Conservation (phyloP, 2,888 invertebrate species). For the Bursaphelenchus okinawaensis region DNA sequence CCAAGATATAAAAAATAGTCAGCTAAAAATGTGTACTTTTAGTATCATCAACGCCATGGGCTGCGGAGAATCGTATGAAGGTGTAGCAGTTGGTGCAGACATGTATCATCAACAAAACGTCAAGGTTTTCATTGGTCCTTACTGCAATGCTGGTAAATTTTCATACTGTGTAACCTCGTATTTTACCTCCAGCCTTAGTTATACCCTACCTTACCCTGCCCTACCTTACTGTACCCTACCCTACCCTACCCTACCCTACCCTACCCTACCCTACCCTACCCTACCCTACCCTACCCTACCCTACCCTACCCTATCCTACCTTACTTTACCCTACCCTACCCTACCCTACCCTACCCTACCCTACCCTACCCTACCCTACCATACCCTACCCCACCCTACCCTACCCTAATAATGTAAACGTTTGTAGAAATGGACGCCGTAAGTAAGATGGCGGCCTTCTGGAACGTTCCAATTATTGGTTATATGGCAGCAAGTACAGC, state of each 20-base stretch:
- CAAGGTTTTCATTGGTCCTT: conserved; percentile 49
- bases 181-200: background rate
- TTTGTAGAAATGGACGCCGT: conserved; percentile 46
- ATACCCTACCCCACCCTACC: too few relatives aligned
- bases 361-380: background rate
- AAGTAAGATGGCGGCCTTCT: conserved; percentile 49
- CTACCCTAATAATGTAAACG: background rate
- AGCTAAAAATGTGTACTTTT: too few relatives aligned
- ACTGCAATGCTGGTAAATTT: conserved; percentile 44
- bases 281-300: too few relatives aligned
- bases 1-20: too few relatives aligned
- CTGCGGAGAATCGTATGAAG: conserved; percentile 54
- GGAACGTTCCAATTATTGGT: conserved; percentile 52
- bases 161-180: conserved; percentile 13
- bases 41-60: conserved; percentile 52
- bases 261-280: too few relatives aligned
- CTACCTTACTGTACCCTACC: too few relatives aligned
- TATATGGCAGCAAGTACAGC: conserved; percentile 49
- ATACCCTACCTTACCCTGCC: background rate
- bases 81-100: conserved; percentile 55
- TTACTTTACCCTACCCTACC: too few relatives aligned
- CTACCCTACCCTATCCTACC: too few relatives aligned
- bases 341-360: too few relatives aligned
- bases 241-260: background rate
- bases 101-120: conserved; percentile 51